Evolutionary conservation across 1,140 invertebrate species (phyloP).

Genomic region (Drosophila teissieri): DNA sequence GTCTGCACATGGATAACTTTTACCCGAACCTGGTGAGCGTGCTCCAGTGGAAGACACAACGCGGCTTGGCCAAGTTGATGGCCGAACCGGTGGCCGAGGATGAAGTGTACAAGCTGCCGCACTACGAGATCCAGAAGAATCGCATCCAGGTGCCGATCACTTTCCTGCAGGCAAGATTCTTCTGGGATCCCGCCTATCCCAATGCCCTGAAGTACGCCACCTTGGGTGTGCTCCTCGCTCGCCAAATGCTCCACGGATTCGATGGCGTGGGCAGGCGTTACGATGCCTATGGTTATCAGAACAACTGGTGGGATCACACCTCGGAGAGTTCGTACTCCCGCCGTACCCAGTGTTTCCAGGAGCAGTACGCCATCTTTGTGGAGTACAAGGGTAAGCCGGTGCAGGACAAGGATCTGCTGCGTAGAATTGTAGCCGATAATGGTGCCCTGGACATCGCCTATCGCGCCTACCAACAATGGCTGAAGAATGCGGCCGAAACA

Average conservation of each 20-base stretch:
- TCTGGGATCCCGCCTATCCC: conserved; percentile 94
- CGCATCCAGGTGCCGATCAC: conserved; percentile 98
- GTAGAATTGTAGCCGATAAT: conserved; percentile 95
- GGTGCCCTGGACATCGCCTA: conserved; percentile 95
- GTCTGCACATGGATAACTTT: conserved; percentile 91
- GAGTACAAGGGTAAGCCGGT: conserved; percentile 61
- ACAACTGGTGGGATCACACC: conserved; percentile 98
- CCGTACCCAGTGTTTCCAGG: conserved; percentile 94
- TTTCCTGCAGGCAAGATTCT: conserved; percentile 95
- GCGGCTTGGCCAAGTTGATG: conserved; percentile 92
- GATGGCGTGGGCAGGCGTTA: conserved; percentile 97
- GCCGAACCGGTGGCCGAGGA: conserved; percentile 93
- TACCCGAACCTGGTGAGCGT: conserved; percentile 95
- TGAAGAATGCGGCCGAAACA: conserved; percentile 86
- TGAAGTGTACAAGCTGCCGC: conserved; percentile 60
- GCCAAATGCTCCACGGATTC: conserved; percentile 97
- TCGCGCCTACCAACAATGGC: conserved; percentile 89
- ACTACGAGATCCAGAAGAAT: conserved; percentile 97
- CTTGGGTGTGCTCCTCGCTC: conserved; percentile 97
- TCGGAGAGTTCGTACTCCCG: conserved; percentile 95
- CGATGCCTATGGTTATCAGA: conserved; percentile 96
- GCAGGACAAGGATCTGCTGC: conserved; percentile 88
- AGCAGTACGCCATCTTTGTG: conserved; percentile 90
- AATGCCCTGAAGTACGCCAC: conserved; percentile 97
- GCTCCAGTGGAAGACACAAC: conserved; percentile 90